A percentile compares a stretch with the other conserved stretches of the same genome.
phyloP scores from a whole-genome alignment of 2,797 vertebrate genomes.

The Arrhamphus sclerolepis region DNA sequence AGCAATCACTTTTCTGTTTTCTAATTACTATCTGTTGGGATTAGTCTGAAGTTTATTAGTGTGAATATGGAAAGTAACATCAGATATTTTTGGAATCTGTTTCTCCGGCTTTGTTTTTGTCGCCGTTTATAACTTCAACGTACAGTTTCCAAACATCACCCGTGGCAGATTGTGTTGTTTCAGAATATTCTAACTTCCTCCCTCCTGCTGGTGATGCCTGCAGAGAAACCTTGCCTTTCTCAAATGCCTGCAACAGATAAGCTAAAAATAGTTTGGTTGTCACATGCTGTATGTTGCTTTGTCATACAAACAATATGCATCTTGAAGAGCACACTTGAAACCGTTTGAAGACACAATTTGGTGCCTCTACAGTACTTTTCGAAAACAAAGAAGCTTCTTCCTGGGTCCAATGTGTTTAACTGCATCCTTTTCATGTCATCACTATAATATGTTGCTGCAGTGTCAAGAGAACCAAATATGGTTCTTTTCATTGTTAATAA shows the following conservation, averaged over 20 bases:
- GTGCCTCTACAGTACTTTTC: background rate
- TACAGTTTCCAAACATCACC: conserved; percentile 28
- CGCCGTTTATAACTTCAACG: conserved; percentile 18
- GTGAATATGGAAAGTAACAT: conserved; percentile 36
- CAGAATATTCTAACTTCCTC: conserved; percentile 37
- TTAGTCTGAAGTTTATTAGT: conserved; percentile 35
- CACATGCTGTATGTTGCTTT: conserved; percentile 16
- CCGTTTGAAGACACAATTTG: background rate
- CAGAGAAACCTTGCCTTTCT: conserved; percentile 46
- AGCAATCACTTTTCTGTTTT: conserved; percentile 13
- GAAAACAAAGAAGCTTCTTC: background rate
- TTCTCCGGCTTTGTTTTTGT: conserved; percentile 36
- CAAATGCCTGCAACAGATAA: conserved; percentile 22
- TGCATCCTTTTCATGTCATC: background rate
- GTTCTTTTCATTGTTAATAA: no score
- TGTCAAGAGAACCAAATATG: no score
- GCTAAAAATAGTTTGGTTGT: conserved; percentile 31
- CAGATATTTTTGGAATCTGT: conserved; percentile 2
- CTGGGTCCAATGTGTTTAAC: background rate
- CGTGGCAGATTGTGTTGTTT: conserved; percentile 42
- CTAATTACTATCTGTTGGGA: conserved; percentile 37
- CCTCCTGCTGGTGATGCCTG: conserved; percentile 32
- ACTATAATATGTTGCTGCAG: background rate
- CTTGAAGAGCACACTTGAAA: conserved; percentile 9
- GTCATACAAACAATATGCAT: background rate